Evolutionary conservation across 2,113 vertebrate species (phyloP).

Genomic region (Ictalurus punctatus): DNA sequence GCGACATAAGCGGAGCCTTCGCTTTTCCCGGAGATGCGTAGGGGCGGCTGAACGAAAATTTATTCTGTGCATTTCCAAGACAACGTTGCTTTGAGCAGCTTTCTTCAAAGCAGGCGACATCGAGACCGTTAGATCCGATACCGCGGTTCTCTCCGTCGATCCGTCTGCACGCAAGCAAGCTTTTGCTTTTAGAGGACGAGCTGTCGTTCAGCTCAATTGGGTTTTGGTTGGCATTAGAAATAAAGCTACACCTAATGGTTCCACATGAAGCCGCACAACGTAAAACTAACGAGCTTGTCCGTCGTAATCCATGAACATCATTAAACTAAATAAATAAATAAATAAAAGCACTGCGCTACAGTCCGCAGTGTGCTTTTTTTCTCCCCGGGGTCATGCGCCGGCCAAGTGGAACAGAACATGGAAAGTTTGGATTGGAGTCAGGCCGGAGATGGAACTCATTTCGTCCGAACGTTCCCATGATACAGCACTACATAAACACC

Average conservation of each 20-base stretch:
- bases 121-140: neutral
- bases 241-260: neutral
- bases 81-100: neutral
- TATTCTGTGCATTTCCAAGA: constrained; percentile 26
- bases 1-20: constrained; percentile 22
- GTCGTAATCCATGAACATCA: neutral
- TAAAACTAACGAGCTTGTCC: neutral
- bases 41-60: neutral
- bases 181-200: neutral
- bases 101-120: neutral
- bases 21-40: constrained; percentile 1
- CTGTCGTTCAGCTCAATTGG: neutral
- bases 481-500: neutral
- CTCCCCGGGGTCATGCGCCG: neutral
- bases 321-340: neutral
- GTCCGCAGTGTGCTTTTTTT: neutral
- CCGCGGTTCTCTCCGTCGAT: neutral
- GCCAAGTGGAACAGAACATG: neutral
- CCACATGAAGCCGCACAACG: too few species aligned
- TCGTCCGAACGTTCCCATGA: neutral
- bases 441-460: neutral
- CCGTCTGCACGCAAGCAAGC: neutral
- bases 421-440: neutral
- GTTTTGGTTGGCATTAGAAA: neutral
- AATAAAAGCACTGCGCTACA: neutral